Percentiles rank a stretch among this genome's conserved stretches.
Conservation (phyloP, 1,140 invertebrate species). For the Tetramorium simillimum region DNA sequence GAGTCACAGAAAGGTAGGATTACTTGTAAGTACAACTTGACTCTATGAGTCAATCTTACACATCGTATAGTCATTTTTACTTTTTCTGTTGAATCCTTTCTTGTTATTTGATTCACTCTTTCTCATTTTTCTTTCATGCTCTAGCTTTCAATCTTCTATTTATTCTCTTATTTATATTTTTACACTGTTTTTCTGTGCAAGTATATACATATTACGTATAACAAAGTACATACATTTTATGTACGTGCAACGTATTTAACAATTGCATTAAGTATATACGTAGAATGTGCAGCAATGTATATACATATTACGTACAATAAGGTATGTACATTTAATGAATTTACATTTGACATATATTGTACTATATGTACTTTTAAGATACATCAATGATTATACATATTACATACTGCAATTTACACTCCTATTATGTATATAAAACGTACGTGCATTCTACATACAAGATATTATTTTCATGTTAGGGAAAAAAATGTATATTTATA, state of each 20-base stretch:
- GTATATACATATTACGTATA: neutral
- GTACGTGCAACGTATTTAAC: constrained; percentile 9
- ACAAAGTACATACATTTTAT: constrained; percentile 24
- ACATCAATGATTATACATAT: neutral
- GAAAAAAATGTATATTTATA: neutral
- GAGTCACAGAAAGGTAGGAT: too few relatives aligned
- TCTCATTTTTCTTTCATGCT: too few relatives aligned
- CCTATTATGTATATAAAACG: neutral
- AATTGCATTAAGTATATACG: neutral
- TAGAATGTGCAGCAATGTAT: neutral
- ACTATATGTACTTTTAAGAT: neutral
- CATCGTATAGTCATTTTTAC: too few relatives aligned
- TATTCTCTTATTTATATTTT: too few relatives aligned
- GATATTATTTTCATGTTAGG: constrained; percentile 3
- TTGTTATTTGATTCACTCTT: too few relatives aligned
- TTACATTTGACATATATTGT: neutral
- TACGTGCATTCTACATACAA: neutral
- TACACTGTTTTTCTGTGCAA: too few relatives aligned
- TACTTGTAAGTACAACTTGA: too few relatives aligned
- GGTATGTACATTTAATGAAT: neutral
- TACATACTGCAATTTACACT: neutral
- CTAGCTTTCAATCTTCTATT: too few relatives aligned
- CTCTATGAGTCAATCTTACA: too few relatives aligned
- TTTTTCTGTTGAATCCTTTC: too few relatives aligned
- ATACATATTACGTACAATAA: neutral